Evolutionary conservation across 2,797 vertebrate genomes (phyloP).

Genomic region (Emys orbicularis): DNA sequence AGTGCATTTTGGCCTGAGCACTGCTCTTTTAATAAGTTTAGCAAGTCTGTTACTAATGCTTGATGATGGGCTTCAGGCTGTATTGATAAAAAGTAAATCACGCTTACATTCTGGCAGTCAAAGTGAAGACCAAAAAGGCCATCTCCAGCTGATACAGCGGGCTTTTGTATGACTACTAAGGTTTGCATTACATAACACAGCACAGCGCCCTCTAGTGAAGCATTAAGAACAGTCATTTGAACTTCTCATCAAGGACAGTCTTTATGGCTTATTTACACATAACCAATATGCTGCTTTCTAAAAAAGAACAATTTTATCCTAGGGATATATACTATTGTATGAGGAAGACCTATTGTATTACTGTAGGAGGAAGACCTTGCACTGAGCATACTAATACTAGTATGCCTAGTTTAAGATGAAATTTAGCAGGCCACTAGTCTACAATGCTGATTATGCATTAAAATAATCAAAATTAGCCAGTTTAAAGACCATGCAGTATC

Average conservation of each 20-base stretch:
- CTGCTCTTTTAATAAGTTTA: not conserved
- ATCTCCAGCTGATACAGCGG: not conserved
- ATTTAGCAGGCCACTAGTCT: not conserved
- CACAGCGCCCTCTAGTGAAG: constrained; percentile 41
- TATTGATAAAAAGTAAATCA: not conserved
- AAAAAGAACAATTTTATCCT: constrained; percentile 44
- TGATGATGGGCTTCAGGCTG: not conserved
- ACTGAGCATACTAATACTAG: constrained; percentile 49
- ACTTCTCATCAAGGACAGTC: constrained; percentile 55
- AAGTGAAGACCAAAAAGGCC: not conserved
- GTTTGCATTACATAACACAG: not conserved
- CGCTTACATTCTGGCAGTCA: not conserved
- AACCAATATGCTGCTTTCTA: constrained; percentile 57
- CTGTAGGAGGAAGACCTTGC: constrained; percentile 30
- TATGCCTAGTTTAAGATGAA: constrained; percentile 18
- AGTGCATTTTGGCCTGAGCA: rapidly evolving
- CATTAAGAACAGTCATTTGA: constrained; percentile 26
- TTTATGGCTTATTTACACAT: constrained; percentile 73
- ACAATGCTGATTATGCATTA: constrained; percentile 30
- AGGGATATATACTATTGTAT: not conserved
- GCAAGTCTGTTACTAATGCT: not conserved
- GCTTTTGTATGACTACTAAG: not conserved
- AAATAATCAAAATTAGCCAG: constrained; percentile 3
- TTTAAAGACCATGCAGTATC: not conserved
- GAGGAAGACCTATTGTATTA: not conserved